Evolutionary conservation across 92 coral and sea anemone species (phyloP), one percentile per base, ranked within the genome.

Genomic region (Anthopleura xanthogrammica): DNA sequence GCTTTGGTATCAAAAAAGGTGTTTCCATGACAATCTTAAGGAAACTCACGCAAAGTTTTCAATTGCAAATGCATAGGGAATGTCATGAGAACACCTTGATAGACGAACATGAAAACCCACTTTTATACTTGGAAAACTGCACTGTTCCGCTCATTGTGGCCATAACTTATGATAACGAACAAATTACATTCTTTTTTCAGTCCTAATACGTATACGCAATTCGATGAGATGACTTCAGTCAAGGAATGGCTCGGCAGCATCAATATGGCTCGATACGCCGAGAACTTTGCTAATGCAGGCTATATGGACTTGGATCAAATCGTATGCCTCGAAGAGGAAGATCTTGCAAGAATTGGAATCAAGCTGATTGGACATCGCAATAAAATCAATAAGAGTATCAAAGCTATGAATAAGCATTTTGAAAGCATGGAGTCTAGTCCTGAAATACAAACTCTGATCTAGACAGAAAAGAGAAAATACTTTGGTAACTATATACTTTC

Each of bases 301-400:
- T 95, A 90, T 82, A 87, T 82, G 66, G 92, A 88, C 77, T 87
- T 94, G 81, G 85, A 80, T 54, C 97, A 95, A 74, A 90, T 95
- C 62, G 79, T 90, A 23, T 80, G 77, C 39, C 86, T 95, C 5
- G 89, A 85, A 16, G 97, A 95, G 83, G 52, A 81, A 14, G 98
- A 95, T 50, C 90, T 95, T 29, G 86, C 85, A 39, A 89, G 86
- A 42, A 90, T 95, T 52, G 98, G 98, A 16, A 91, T 95, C 48
- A 88, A 77, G 54, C 81, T 93, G 70, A 93, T 93, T 73, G 98
- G 98, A 10, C 98, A 95, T 79, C 91, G 98, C 12, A 95, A 95
- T 83, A 95, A 95, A 85, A 95, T 95, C 72, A 85, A 88, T 41
- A 95, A 95, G 82, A 94, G 97, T 52, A 85, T 95, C 75, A 95